phyloP scores from a whole-genome alignment of 2,113 vertebrate genomes.

The Gavialis gangeticus region DNA sequence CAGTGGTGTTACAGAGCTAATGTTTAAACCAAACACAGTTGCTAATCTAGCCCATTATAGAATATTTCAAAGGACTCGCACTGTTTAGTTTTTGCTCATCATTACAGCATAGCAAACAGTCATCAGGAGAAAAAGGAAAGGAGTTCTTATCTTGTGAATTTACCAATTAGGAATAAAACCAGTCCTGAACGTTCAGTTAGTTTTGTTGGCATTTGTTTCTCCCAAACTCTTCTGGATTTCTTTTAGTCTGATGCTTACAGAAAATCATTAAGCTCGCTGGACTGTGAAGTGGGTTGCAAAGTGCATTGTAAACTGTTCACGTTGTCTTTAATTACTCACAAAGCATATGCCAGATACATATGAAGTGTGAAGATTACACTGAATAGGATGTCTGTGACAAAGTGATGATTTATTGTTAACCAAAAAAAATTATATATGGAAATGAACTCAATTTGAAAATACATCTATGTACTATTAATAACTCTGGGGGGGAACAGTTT shows the following conservation, averaged over 20 bases:
- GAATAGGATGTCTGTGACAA: constrained; percentile 59
- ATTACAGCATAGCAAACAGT: neutral
- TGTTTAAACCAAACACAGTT: neutral
- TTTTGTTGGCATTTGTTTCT: neutral
- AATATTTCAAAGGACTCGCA: neutral
- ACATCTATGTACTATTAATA: constrained; percentile 53
- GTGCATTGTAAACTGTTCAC: constrained; percentile 64
- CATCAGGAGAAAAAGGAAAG: neutral
- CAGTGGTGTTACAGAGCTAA: neutral
- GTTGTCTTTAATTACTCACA: constrained; percentile 74
- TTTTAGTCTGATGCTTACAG: neutral
- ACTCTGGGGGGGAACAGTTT: constrained; percentile 60
- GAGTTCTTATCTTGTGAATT: neutral
- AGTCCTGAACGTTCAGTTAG: neutral
- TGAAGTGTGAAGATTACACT: constrained; percentile 46
- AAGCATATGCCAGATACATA: constrained; percentile 68
- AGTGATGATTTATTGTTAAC: constrained; percentile 71
- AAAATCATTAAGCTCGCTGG: constrained; percentile 39
- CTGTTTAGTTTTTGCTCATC: neutral
- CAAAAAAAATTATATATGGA: constrained; percentile 65
- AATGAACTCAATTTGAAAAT: constrained; percentile 74
- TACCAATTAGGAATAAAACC: neutral
- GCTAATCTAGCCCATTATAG: neutral
- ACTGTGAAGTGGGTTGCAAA: constrained; percentile 56
- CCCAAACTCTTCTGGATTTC: neutral